Conservation (phyloP, 2,888 invertebrate species). For the Lasioglossum lativentre region DNA sequence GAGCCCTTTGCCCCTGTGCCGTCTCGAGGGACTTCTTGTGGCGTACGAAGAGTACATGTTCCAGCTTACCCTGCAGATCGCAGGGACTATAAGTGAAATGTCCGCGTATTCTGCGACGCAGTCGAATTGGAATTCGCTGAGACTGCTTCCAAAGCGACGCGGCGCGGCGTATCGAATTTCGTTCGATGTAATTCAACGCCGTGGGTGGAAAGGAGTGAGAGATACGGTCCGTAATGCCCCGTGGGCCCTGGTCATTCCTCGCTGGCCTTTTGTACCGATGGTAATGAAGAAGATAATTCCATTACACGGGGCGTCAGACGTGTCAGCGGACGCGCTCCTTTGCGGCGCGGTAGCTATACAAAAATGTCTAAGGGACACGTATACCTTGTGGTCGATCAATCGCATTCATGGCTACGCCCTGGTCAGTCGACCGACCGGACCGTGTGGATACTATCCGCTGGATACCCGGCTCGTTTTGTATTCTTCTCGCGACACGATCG, state of each 20-base stretch:
- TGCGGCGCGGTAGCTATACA: not conserved
- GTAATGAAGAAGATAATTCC: slow-evolving; percentile 64
- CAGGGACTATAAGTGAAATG: not conserved
- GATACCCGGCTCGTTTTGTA: slow-evolving; percentile 10
- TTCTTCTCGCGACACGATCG: slow-evolving; percentile 48
- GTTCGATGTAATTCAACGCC: slow-evolving; percentile 45
- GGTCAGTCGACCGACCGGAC: slow-evolving; percentile 24
- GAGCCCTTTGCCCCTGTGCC: no score
- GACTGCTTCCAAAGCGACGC: slow-evolving; percentile 23
- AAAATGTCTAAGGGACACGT: slow-evolving; percentile 7
- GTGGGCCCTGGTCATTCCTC: not conserved
- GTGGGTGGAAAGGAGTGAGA: slow-evolving; percentile 46
- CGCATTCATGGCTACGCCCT: slow-evolving; percentile 47
- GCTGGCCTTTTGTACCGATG: slow-evolving; percentile 45
- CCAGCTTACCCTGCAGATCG: not conserved
- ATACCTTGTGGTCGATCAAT: slow-evolving; percentile 51
- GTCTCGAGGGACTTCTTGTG: no score
- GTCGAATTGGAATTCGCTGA: slow-evolving; percentile 17
- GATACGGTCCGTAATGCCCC: slow-evolving; percentile 11
- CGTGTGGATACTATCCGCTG: slow-evolving; percentile 4
- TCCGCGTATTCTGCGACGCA: not conserved
- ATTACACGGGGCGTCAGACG: slow-evolving; percentile 40
- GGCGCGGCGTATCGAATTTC: slow-evolving; percentile 52
- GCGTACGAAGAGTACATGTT: no score
- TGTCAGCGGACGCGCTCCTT: slow-evolving; percentile 22